Base-by-base conservation (phyloP, 2,888 invertebrate genomes). In the Platypus cylindrus region DNA sequence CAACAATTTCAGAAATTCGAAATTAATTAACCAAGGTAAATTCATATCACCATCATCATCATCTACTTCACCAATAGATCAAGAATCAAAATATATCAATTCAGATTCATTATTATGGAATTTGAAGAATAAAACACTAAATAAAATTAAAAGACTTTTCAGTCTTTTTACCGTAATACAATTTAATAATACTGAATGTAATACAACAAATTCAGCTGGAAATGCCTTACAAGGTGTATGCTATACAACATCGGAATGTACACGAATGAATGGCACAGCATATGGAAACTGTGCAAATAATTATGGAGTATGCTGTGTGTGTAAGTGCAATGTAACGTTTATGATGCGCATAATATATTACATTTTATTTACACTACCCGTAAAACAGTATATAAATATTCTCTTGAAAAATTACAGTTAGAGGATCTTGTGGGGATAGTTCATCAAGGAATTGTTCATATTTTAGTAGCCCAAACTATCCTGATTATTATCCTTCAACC, bases 201-300 rank as follows among this genome's bases (percentile, higher is more conserved):
- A 55, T 9, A 66, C 69, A 1, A 65, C 60, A 17, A 66, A 60
- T 45, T 65, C 65, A 16, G 58, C 65, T n/a, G 62, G 65, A 15
- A n/a, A n/a, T n/a, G 63, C 73, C 3, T 65, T 78, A 47, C 73
- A 76, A 50, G 85, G 84, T 1, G 70, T 69, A 15, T 85, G 85
- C 52, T 70, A 78, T 46, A 75, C 76, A 48, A 66, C 71, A 38
- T 63, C 67, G 20, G 76, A 83, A 51, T 85, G 85, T 53, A 60
- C 63, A 12, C 62, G 65, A 30, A 54, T 69, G 23, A 74, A 73
- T 30, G 82, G 82, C 2, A 63, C 65, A 4, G 57, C 67, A 2
- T 68, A 75, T 56, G 78, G 78, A n/a, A 55, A 65, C 1, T 83
- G 83, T 58, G 81, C 79, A 11, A 72, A 72, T 53, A 80, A 78